These are phyloP conservation scores for Panthera leo DNA, from an alignment of 2,113 vertebrate genomes.

Conservation along the genomic window DNA sequence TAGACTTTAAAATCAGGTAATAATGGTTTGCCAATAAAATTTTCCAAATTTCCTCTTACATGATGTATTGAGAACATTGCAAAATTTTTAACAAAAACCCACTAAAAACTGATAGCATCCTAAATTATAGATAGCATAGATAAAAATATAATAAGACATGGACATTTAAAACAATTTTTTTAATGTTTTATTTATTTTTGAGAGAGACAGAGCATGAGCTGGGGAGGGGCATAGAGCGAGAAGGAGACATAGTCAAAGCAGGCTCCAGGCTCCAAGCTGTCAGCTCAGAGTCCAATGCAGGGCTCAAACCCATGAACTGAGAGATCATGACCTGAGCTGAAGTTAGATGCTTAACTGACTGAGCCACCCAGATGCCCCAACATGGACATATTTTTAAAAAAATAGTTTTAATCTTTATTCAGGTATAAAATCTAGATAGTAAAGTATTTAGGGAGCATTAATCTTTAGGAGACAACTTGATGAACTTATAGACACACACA, in stretches of 20 bases:
- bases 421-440: neutral
- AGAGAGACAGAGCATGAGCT: too few species aligned
- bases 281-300: too few species aligned
- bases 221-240: too few species aligned
- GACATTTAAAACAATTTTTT: neutral
- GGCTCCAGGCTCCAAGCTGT: too few species aligned
- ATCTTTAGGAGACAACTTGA: conserved; percentile 23
- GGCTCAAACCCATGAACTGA: too few species aligned
- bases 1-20: conserved; percentile 10
- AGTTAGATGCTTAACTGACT: too few species aligned
- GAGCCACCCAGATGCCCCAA: neutral
- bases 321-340: too few species aligned
- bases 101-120: neutral
- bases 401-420: conserved; percentile 24
- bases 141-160: neutral
- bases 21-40: conserved; percentile 7
- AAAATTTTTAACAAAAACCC: conserved; percentile 26
- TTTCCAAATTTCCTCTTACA: neutral
- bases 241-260: too few species aligned
- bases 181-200: too few species aligned
- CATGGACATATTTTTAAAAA: neutral
- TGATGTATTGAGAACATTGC: neutral
- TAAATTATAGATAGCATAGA: conserved; percentile 8
- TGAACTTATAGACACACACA: neutral
- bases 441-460: conserved; percentile 1